These are phyloP conservation scores for Sitophilus oryzae DNA, from an alignment of 1,140 invertebrate genomes.

Conservation along the genomic window DNA sequence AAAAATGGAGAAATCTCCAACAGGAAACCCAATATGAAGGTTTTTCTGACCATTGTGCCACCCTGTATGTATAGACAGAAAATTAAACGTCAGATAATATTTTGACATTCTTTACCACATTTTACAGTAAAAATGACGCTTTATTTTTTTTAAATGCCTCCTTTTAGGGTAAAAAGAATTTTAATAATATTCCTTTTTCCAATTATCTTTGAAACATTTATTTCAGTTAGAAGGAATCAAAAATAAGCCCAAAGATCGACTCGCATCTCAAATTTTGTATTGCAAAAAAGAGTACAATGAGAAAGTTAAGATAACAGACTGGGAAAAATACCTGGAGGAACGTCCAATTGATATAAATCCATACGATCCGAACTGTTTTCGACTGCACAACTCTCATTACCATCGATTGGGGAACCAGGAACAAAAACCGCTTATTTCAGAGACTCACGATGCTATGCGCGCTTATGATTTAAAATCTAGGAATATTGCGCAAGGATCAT, in stretches of 20 bases:
- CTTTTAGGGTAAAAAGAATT: neutral
- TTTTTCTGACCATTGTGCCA: too few species aligned
- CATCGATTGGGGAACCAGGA: conserved; percentile 42
- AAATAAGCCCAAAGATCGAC: conserved; percentile 3
- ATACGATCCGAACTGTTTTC: conserved; percentile 45
- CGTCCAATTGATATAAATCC: conserved; percentile 47
- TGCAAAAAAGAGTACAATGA: conserved; percentile 46
- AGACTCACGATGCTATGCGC: conserved; percentile 44
- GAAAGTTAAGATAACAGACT: conserved; percentile 45
- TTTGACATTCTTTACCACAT: too few species aligned
- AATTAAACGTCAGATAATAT: too few species aligned
- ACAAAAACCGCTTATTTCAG: conserved; percentile 38
- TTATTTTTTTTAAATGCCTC: neutral
- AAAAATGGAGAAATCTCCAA: too few species aligned
- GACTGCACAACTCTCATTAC: conserved; percentile 46
- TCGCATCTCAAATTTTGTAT: conserved; percentile 35
- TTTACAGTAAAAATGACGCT: too few species aligned
- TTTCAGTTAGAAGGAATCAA: conserved; percentile 12
- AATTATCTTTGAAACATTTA: too few species aligned
- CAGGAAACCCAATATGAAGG: too few species aligned
- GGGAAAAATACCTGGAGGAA: conserved; percentile 43
- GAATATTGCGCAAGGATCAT: too few species aligned
- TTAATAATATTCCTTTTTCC: neutral
- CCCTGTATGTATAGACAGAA: too few species aligned
- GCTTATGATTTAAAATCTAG: conserved; percentile 38